Conservation (phyloP, 2,113 vertebrate genomes). For the Phaethon lepturus region DNA sequence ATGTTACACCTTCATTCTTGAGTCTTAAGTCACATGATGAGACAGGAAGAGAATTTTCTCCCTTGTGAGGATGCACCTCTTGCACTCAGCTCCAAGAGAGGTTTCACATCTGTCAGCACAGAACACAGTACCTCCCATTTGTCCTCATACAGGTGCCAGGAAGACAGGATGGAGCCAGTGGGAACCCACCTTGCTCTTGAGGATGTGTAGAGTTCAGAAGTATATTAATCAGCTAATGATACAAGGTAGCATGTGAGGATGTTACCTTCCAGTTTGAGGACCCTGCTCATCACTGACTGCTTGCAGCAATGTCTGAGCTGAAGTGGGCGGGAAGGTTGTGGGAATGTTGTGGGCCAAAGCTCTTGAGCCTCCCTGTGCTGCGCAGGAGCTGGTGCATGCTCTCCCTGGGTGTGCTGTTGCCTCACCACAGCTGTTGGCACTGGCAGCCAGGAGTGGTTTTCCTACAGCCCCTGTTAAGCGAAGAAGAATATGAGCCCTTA, state of each 20-base stretch:
- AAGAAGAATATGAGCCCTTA: background rate
- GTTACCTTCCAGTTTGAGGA: background rate
- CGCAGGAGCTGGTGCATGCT: background rate
- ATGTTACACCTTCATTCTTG: background rate
- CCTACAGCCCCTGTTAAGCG: background rate
- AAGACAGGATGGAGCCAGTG: rapidly evolving
- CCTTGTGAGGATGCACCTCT: background rate
- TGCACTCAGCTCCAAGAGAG: background rate
- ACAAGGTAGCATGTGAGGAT: background rate
- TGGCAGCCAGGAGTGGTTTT: background rate
- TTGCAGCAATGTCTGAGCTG: background rate
- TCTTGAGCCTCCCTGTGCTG: background rate
- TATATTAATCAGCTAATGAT: background rate
- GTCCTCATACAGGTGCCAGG: background rate
- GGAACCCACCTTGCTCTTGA: background rate
- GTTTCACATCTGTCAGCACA: background rate
- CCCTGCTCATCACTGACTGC: background rate
- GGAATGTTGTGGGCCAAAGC: background rate
- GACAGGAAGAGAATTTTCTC: background rate
- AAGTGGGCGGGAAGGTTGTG: background rate
- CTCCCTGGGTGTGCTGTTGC: rapidly evolving
- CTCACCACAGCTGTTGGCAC: background rate
- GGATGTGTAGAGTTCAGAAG: background rate
- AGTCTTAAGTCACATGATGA: background rate
- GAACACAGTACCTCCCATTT: background rate